Percentiles rank a stretch among this genome's conserved stretches.
These are phyloP conservation scores for Eucera pruinosa DNA, from an alignment of 2,888 invertebrate genomes.

Conservation along the genomic window DNA sequence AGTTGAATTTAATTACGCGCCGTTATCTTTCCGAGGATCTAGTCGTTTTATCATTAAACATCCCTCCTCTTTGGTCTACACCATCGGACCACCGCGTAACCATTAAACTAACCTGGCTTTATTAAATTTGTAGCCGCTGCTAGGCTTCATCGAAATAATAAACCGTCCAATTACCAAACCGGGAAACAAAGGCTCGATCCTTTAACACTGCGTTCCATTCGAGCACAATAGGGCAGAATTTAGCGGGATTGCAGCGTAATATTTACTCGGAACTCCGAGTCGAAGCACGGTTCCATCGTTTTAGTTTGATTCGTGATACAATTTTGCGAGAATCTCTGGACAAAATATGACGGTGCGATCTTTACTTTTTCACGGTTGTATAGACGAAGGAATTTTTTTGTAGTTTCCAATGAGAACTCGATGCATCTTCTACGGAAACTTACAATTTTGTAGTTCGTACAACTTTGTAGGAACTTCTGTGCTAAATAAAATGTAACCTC, in stretches of 20 bases:
- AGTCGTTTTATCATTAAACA: constrained; percentile 76
- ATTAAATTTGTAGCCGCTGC: constrained; percentile 68
- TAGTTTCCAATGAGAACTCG: too few relatives aligned
- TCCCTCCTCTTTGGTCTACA: constrained; percentile 5
- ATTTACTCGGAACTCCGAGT: too few relatives aligned
- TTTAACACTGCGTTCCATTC: not conserved
- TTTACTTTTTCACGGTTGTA: too few relatives aligned
- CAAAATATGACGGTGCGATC: too few relatives aligned
- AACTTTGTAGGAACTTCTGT: too few relatives aligned
- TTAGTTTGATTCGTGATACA: not conserved
- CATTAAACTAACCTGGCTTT: constrained; percentile 65
- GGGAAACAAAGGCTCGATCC: constrained; percentile 8
- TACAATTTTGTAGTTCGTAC: too few relatives aligned
- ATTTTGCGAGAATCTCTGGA: not conserved
- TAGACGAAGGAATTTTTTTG: too few relatives aligned
- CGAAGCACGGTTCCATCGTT: too few relatives aligned
- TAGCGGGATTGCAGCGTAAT: too few relatives aligned
- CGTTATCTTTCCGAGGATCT: constrained; percentile 78
- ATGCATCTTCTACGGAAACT: too few relatives aligned
- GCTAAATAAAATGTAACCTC: too few relatives aligned
- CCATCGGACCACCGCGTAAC: constrained; percentile 22
- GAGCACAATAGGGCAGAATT: not conserved
- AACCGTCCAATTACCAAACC: constrained; percentile 27
- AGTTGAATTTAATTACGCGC: constrained; percentile 80
- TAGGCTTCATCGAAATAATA: constrained; percentile 36